Percentiles rank a stretch among this genome's conserved stretches.
These are phyloP conservation scores for Metridium senile DNA, from an alignment of 92 coral and sea anemone species.

Conservation along the genomic window DNA sequence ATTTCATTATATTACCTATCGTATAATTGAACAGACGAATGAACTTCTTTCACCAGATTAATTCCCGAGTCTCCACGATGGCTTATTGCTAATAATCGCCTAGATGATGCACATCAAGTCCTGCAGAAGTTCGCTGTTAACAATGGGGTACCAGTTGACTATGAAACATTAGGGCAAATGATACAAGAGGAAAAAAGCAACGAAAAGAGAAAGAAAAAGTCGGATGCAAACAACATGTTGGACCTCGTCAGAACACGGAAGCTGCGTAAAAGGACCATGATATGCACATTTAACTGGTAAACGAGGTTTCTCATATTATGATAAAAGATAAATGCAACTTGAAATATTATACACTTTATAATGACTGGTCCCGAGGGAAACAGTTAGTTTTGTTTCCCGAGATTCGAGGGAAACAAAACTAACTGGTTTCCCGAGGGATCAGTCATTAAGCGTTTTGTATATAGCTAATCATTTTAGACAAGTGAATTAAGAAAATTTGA, in stretches of 20 bases:
- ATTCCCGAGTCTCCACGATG: slow-evolving; percentile 86
- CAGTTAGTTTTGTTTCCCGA: neutral
- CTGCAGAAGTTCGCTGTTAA: slow-evolving; percentile 58
- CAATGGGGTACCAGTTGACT: slow-evolving; percentile 59
- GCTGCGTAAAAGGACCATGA: slow-evolving; percentile 75
- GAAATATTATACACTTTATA: too few species aligned
- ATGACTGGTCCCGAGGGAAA: neutral
- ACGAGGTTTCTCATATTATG: neutral
- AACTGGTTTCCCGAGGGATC: too few species aligned
- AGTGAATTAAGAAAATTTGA: too few species aligned
- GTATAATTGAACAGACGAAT: neutral
- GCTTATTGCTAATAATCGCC: slow-evolving; percentile 75
- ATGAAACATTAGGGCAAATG: slow-evolving; percentile 38
- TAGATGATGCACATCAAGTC: slow-evolving; percentile 63
- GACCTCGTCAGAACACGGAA: slow-evolving; percentile 71
- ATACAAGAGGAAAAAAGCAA: slow-evolving; percentile 57
- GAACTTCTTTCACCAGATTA: slow-evolving; percentile 32
- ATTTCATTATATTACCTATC: too few species aligned
- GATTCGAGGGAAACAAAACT: too few species aligned
- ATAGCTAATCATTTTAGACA: too few species aligned
- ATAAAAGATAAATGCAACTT: neutral
- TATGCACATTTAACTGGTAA: slow-evolving; percentile 79
- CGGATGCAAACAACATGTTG: slow-evolving; percentile 27
- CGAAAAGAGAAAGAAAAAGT: slow-evolving; percentile 30
- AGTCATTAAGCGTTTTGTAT: too few species aligned